A percentile compares a stretch with the other conserved stretches of the same genome.
Conservation (phyloP, 2,797 vertebrate species). For the Enteromius anoplus region DNA sequence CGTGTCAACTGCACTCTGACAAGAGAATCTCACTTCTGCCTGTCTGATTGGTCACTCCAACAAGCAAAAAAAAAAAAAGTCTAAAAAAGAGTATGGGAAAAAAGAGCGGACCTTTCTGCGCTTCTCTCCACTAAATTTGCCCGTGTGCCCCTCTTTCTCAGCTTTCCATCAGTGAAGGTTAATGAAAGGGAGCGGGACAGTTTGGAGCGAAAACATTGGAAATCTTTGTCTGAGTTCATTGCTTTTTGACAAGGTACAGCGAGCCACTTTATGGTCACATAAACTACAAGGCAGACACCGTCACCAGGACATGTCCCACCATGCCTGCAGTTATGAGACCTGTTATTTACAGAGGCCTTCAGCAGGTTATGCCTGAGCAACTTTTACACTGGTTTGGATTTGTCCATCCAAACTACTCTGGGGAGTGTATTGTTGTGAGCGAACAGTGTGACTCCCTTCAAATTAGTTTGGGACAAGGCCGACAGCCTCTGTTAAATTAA, state of each 20-base stretch:
- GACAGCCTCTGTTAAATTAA: slow-evolving; percentile 14
- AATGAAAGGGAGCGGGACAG: slow-evolving; percentile 60
- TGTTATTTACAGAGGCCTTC: slow-evolving; percentile 54
- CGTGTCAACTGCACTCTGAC: slow-evolving; percentile 58
- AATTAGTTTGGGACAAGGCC: slow-evolving; percentile 37
- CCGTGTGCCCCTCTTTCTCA: slow-evolving; percentile 21
- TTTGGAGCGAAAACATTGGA: slow-evolving; percentile 58
- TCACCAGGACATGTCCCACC: slow-evolving; percentile 39
- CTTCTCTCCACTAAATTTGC: slow-evolving; percentile 55
- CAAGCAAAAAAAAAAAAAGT: slow-evolving; percentile 35
- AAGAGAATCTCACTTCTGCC: slow-evolving; percentile 56
- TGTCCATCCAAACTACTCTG: slow-evolving; percentile 19
- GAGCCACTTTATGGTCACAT: slow-evolving; percentile 57
- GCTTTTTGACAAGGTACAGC: slow-evolving; percentile 58
- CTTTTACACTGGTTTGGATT: slow-evolving; percentile 46
- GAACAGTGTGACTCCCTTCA: slow-evolving; percentile 26
- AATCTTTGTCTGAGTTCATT: slow-evolving; percentile 54
- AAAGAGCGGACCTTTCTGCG: slow-evolving; percentile 27
- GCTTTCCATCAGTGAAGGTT: slow-evolving; percentile 60
- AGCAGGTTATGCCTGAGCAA: slow-evolving; percentile 34
- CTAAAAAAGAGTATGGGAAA: not conserved
- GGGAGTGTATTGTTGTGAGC: slow-evolving; percentile 33
- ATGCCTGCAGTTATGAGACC: slow-evolving; percentile 36
- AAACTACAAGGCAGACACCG: slow-evolving; percentile 48
- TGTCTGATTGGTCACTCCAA: slow-evolving; percentile 61